Evolutionary conservation across 1,140 invertebrate species (phyloP).

Genomic region (Choristoneura fumiferana): DNA sequence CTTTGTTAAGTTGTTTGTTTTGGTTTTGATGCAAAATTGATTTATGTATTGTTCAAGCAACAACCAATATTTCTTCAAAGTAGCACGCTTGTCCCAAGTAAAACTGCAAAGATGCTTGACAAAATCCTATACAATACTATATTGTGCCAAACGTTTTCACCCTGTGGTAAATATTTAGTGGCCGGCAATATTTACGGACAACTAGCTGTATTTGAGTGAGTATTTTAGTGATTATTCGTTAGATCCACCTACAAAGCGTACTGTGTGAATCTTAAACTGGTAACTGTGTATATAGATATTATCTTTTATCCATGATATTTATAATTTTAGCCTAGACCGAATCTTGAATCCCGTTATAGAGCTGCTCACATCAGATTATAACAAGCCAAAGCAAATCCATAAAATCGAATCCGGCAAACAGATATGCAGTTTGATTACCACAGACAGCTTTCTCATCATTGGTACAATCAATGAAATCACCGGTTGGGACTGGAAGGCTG

Average conservation of each 20-base stretch:
- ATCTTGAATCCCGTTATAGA: conserved; percentile 79
- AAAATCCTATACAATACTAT: conserved; percentile 87
- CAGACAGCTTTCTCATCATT: conserved; percentile 86
- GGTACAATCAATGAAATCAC: conserved; percentile 86
- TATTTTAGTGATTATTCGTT: conserved; percentile 34
- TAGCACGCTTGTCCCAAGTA: background rate
- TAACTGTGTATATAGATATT: too few relatives aligned
- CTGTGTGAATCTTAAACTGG: conserved; percentile 16
- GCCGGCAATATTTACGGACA: conserved; percentile 92
- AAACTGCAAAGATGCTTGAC: conserved; percentile 54
- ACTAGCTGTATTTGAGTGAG: conserved; percentile 91
- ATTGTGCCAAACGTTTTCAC: conserved; percentile 88
- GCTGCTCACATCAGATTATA: conserved; percentile 77
- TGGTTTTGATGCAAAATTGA: too few relatives aligned
- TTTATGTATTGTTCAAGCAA: too few relatives aligned
- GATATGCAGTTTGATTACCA: conserved; percentile 85
- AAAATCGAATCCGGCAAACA: conserved; percentile 79
- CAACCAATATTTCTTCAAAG: conserved; percentile 6
- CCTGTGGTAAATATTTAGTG: conserved; percentile 89
- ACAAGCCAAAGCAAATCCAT: conserved; percentile 80
- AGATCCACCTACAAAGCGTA: too few relatives aligned
- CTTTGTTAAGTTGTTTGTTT: too few relatives aligned
- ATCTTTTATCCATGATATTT: conserved; percentile 26
- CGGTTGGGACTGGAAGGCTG: conserved; percentile 87
- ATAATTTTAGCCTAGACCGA: conserved; percentile 78